Base-by-base conservation (phyloP, 2,888 invertebrate species). In the Aromia moschata region DNA sequence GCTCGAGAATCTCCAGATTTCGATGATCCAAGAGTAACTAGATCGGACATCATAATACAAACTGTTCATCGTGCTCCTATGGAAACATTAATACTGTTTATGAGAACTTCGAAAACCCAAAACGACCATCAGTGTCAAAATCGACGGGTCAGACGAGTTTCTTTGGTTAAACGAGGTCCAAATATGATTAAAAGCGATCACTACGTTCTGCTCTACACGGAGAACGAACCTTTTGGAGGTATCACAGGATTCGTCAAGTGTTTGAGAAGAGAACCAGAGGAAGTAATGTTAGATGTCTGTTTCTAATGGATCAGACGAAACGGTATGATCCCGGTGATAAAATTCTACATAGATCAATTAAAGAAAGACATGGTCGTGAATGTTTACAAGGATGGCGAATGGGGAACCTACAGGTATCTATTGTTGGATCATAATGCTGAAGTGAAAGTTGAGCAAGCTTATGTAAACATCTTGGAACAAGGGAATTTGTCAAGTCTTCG, bases 401-500 rank as follows among this genome's bases (percentile, higher is more conserved):
- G 73, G 84, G 84, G 79, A 11, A 90, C 91, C 0, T 94, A 92
- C 77, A 86, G 94, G 7, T 94, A 96, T 80, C 79, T 94, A 4
- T 83, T 87, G 0, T 76, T 95, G 0, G 81, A 85, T 40, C 78
- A 79, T 0, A 79, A 83, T 0, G 74, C 79, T 0, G 12, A 20
- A 14, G 1, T 15, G n/a, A 5, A 16, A 10, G 82, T 79, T 7
- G 84, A 86, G 60, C 92, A 95, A 76, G 90, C 89, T 0, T 93
- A 86, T 77, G 88, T 90, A 2, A 93, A 94, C 79, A 88, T 91
- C 0, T 71, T 86, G n/a, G 88, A 90, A 0, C 85, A 90, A 52
- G 97, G 97, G 46, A 97, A 98, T 77, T 82, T 98, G 52, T 90
- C 93, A 0, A 90, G 93, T 0, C 77, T 98, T 40, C 84, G 81